These are phyloP conservation scores for Cyclophora punctaria DNA, from an alignment of 2,888 invertebrate species.

Conservation along the genomic window DNA sequence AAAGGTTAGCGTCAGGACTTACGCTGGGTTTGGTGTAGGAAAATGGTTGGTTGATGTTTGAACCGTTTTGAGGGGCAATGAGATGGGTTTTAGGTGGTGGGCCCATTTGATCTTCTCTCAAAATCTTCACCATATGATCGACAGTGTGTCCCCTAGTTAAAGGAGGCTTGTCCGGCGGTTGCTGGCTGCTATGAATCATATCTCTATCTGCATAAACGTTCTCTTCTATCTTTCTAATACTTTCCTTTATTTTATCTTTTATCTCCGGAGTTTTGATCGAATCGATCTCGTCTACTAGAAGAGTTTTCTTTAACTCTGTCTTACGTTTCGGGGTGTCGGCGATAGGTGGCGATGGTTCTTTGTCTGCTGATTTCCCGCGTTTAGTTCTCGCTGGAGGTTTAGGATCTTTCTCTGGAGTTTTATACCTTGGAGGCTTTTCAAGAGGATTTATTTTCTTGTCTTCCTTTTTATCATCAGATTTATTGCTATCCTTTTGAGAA, in stretches of 20 bases:
- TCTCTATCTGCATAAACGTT: constrained; percentile 69
- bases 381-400: constrained; percentile 55
- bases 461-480: constrained; percentile 37
- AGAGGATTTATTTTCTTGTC: constrained; percentile 63
- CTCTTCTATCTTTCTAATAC: constrained; percentile 66
- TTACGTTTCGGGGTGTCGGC: constrained; percentile 60
- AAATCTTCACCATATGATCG: constrained; percentile 83
- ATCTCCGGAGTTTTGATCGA: constrained; percentile 46
- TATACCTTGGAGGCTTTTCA: constrained; percentile 62
- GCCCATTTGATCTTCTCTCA: constrained; percentile 81
- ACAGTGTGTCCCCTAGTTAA: constrained; percentile 83
- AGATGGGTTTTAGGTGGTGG: constrained; percentile 79
- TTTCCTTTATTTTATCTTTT: constrained; percentile 69
- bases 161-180: constrained; percentile 80
- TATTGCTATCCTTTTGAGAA: constrained; percentile 39
- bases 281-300: constrained; percentile 59
- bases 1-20: constrained; percentile 65
- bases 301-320: constrained; percentile 51
- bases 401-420: constrained; percentile 58
- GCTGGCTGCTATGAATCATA: constrained; percentile 84
- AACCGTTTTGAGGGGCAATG: constrained; percentile 77
- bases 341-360: constrained; percentile 50
- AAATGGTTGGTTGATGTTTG: constrained; percentile 85
- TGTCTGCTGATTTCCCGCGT: constrained; percentile 52
- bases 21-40: constrained; percentile 82